Evolutionary conservation across 2,113 vertebrate genomes (phyloP), one percentile per base, ranked within the genome.

Genomic region (Nothocercus nigrocapillus): DNA sequence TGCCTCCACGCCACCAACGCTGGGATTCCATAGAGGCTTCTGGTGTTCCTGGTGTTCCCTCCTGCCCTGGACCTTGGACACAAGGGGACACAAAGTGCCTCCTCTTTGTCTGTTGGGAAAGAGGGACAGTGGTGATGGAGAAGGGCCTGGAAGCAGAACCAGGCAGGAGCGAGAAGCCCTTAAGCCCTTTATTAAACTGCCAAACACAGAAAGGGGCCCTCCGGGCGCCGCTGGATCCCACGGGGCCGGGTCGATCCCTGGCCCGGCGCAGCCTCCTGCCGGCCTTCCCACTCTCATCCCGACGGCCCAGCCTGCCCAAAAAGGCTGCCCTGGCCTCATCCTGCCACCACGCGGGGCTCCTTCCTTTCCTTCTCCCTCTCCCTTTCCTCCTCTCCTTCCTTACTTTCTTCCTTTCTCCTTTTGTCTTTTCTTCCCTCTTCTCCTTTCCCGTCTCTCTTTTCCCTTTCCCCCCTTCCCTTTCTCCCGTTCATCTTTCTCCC

Each of bases 1-100:
- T 3, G 5, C 24, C 32, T 54, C 7, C 0, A 45, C 44, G 32
- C 28, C 25, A 17, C 28, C 54, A 30, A 5, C 25, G 54, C 5
- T 20, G 42, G 44, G 34, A 0, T 1, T 24, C 17, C n/a, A 0
- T 0, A 15, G 74, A 44, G 15, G 16, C 13, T 80, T 17, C 30
- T 5, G 0, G 2, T 16, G 22, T 4, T 47, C 40, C 68, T 59
- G 32, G 54, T 59, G 42, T 53, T 58, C 28, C 24, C 28, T 63
- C 30, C 36, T 40, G 36, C 45, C 64, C 51, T 1, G 2, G 20
- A 4, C 5, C 4, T 34, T 1, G 0, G 13, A 30, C 32, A 4
- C 24, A 13, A 21, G 24, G 2, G 62, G 16, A 19, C 22, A 9
- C 11, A 7, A 2, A 27, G 64, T 78, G 28, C 32, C 24, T 10